Percentiles rank a stretch among this genome's conserved stretches.
These are phyloP conservation scores for Pandion haliaetus DNA, from an alignment of 2,113 vertebrate genomes.

Conservation along the genomic window DNA sequence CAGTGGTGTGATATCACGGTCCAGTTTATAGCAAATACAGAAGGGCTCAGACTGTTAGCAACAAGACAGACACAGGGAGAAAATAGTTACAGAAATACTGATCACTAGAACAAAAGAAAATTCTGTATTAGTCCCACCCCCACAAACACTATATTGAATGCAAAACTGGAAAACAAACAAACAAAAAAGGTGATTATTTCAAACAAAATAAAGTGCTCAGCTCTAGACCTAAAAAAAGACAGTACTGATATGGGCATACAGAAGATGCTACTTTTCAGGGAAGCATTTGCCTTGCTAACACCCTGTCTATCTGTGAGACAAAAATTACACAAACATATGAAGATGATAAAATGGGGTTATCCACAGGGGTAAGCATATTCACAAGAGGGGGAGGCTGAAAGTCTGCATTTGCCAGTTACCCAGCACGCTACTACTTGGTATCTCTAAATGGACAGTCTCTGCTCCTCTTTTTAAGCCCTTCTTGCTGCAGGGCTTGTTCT, in stretches of 20 bases:
- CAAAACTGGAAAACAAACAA: neutral
- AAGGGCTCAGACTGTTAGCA: neutral
- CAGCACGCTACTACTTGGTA: neutral
- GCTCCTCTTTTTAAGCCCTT: neutral
- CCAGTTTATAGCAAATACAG: neutral
- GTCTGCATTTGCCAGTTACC: conserved; percentile 34
- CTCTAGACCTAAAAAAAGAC: conserved; percentile 39
- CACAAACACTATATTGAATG: neutral
- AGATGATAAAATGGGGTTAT: conserved; percentile 37
- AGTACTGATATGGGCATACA: neutral
- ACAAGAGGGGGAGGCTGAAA: conserved; percentile 41
- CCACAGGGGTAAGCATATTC: conserved; percentile 33
- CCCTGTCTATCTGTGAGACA: conserved; percentile 57
- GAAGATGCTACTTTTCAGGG: conserved; percentile 54
- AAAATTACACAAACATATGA: conserved; percentile 55
- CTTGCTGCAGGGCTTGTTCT: neutral
- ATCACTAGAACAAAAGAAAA: neutral
- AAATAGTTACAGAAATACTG: neutral
- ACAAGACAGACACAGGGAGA: neutral
- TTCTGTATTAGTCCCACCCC: neutral
- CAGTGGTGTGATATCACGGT: rapidly evolving
- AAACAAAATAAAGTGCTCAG: conserved; percentile 12
- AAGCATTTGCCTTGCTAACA: conserved; percentile 52
- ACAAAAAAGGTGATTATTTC: neutral
- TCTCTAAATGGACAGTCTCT: neutral